phyloP scores from a whole-genome alignment of 2,113 vertebrate genomes.

The Caretta caretta region DNA sequence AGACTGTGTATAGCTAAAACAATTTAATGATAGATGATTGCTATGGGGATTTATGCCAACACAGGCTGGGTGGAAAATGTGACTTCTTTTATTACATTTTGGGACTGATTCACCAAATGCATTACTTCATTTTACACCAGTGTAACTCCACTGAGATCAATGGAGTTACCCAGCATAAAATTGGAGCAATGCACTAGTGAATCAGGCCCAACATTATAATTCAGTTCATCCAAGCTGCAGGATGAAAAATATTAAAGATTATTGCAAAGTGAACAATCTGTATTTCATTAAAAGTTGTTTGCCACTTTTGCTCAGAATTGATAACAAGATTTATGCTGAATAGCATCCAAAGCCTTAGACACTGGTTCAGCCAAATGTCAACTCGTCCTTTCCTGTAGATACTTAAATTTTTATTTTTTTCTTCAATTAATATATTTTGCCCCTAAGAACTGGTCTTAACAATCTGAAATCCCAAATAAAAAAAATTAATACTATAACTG shows the following conservation, averaged over 20 bases:
- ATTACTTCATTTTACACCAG: background rate
- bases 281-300: background rate
- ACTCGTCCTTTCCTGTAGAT: background rate
- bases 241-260: background rate
- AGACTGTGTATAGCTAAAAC: background rate
- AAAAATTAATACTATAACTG: background rate
- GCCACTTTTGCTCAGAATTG: background rate
- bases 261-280: conserved; percentile 27
- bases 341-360: background rate
- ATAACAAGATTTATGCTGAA: background rate
- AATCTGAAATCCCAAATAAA: background rate
- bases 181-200: background rate
- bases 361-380: conserved; percentile 28
- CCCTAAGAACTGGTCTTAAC: background rate
- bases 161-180: background rate
- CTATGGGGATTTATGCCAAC: background rate
- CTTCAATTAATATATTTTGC: background rate
- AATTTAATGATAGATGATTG: background rate
- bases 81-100: background rate
- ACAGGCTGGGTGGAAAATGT: background rate
- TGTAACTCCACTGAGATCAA: background rate
- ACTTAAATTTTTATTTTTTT: background rate
- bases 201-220: background rate
- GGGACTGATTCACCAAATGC: background rate
- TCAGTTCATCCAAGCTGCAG: background rate